These are phyloP conservation scores for Albula goreensis DNA, from an alignment of 2,113 vertebrate species.

Conservation along the genomic window DNA sequence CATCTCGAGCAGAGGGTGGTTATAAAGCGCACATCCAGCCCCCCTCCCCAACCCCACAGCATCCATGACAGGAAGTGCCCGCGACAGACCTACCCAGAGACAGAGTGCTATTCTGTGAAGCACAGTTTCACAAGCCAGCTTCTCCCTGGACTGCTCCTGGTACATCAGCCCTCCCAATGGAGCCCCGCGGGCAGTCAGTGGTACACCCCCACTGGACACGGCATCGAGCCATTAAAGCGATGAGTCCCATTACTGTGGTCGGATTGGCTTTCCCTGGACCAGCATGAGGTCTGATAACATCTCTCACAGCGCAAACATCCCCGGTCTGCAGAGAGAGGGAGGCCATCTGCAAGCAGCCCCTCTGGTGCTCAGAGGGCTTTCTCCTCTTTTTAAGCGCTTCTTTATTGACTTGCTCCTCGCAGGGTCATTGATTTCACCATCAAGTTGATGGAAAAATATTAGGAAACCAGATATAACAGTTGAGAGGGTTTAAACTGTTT, in stretches of 20 bases:
- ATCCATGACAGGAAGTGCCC: background rate
- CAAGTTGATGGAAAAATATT: conserved; percentile 9
- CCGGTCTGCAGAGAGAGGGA: background rate
- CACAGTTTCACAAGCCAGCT: background rate
- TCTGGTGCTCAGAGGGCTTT: background rate
- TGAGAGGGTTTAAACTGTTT: background rate
- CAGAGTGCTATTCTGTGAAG: background rate
- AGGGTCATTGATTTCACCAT: background rate
- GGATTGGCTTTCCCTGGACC: background rate
- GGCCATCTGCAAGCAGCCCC: background rate
- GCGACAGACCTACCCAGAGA: background rate
- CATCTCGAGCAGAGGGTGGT: background rate
- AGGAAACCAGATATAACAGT: conserved; percentile 6
- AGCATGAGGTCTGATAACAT: background rate
- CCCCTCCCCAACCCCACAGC: background rate
- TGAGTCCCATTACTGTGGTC: background rate
- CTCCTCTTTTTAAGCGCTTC: background rate
- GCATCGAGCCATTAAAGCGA: background rate
- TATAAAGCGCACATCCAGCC: background rate
- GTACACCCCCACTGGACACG: background rate
- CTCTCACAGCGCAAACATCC: background rate
- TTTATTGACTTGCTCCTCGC: background rate
- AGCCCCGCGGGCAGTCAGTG: background rate
- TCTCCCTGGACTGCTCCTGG: background rate
- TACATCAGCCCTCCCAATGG: background rate